Evolutionary conservation across 2,888 invertebrate genomes (phyloP).

Genomic region (Auanema sp.): DNA sequence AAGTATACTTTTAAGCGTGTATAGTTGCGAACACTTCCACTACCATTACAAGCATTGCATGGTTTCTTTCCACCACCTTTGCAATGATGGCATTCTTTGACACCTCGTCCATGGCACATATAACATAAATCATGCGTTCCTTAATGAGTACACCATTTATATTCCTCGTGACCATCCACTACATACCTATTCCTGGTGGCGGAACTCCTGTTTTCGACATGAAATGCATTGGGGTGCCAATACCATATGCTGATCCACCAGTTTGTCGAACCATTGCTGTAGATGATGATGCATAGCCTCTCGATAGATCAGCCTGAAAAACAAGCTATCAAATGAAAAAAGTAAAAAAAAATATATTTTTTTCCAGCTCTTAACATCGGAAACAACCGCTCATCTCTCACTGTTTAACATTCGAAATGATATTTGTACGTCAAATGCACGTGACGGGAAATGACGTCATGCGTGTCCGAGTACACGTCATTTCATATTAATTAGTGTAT

Average conservation of each 20-base stretch:
- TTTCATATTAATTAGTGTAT: too few species aligned
- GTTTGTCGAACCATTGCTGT: slow-evolving; percentile 50
- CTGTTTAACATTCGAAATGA: slow-evolving; percentile 1
- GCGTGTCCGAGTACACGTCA: too few species aligned
- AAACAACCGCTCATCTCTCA: not conserved
- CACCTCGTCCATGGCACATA: slow-evolving; percentile 61
- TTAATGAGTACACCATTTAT: slow-evolving; percentile 1
- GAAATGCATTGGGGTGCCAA: slow-evolving; percentile 63
- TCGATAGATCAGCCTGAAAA: slow-evolving; percentile 50
- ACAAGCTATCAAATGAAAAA: not conserved
- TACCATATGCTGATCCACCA: slow-evolving; percentile 50
- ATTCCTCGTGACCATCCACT: not conserved
- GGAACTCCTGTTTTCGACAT: slow-evolving; percentile 63
- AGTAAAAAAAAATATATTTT: not conserved
- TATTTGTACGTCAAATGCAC: too few species aligned
- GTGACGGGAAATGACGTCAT: too few species aligned
- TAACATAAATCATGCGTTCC: slow-evolving; percentile 61
- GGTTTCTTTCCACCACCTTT: slow-evolving; percentile 63
- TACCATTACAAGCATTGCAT: slow-evolving; percentile 56
- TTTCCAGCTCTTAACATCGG: slow-evolving; percentile 6
- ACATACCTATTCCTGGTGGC: slow-evolving; percentile 61
- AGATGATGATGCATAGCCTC: slow-evolving; percentile 57
- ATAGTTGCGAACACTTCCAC: slow-evolving; percentile 55
- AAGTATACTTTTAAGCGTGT: slow-evolving; percentile 61
- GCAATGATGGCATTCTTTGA: slow-evolving; percentile 62